Conservation (phyloP, 2,113 vertebrate genomes). For the Irena cyanogastra region DNA sequence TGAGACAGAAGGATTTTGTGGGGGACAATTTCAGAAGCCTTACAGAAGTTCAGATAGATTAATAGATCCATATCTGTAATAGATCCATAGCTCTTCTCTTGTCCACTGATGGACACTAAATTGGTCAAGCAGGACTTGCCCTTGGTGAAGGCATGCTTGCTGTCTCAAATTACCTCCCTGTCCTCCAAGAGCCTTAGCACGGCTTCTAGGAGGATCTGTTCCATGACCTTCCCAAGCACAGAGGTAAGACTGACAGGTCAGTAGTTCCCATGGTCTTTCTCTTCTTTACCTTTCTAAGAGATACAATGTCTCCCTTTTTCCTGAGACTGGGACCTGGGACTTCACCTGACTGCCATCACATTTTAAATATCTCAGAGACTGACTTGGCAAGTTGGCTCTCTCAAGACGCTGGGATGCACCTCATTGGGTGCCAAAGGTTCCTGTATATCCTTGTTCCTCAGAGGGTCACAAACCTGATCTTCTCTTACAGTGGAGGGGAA, state of each 20-base stretch:
- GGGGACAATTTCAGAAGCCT: neutral
- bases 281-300: neutral
- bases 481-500: neutral
- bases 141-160: rapidly evolving
- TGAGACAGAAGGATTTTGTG: neutral
- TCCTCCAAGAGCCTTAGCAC: neutral
- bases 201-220: neutral
- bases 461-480: neutral
- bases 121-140: neutral
- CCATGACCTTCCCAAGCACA: neutral
- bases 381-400: neutral
- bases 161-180: neutral
- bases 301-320: neutral
- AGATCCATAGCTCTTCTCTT: neutral
- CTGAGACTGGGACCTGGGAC: too few species aligned
- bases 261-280: too few species aligned
- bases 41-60: neutral
- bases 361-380: neutral
- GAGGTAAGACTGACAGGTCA: neutral
- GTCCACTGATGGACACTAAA: neutral
- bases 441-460: neutral
- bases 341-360: neutral
- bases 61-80: neutral
- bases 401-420: neutral
- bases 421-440: neutral